These are phyloP conservation scores for Sebastes oblongus DNA, from an alignment of 2,797 vertebrate genomes.

Conservation along the genomic window DNA sequence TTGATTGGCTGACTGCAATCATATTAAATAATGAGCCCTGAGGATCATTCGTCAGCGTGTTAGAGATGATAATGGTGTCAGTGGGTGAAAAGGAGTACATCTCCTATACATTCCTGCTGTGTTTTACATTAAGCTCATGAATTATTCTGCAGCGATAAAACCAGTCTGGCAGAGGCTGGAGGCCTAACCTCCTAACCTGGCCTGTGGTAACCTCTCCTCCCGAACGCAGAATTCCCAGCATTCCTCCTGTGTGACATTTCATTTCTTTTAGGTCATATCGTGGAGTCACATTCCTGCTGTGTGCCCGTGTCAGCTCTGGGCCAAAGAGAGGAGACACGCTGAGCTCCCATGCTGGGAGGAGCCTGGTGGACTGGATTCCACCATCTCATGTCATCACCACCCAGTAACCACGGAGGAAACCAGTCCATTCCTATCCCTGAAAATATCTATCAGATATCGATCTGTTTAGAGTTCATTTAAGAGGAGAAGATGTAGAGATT, in stretches of 20 bases:
- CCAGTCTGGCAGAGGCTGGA: neutral
- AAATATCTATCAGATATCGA: too few species aligned
- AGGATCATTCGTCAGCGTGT: neutral
- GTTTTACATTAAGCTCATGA: neutral
- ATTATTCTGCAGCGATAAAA: neutral
- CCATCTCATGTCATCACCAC: neutral
- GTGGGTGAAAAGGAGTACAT: neutral
- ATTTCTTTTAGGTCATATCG: constrained; percentile 46
- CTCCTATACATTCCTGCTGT: neutral
- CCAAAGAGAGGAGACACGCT: constrained; percentile 31
- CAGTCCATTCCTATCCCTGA: too few species aligned
- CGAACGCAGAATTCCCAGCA: constrained; percentile 23
- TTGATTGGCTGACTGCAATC: neutral
- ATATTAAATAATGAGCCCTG: neutral
- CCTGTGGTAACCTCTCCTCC: constrained; percentile 12
- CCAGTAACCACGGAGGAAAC: neutral
- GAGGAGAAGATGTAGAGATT: neutral
- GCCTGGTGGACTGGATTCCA: constrained; percentile 43
- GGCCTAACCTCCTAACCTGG: neutral
- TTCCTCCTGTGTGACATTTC: constrained; percentile 55
- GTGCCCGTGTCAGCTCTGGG: constrained; percentile 29
- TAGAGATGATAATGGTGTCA: neutral
- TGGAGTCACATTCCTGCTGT: constrained; percentile 58
- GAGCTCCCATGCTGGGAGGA: constrained; percentile 19
- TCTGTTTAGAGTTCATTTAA: neutral